These are phyloP conservation scores for Leptopilina drosophilae DNA, from an alignment of 2,888 invertebrate species.

Conservation along the genomic window DNA sequence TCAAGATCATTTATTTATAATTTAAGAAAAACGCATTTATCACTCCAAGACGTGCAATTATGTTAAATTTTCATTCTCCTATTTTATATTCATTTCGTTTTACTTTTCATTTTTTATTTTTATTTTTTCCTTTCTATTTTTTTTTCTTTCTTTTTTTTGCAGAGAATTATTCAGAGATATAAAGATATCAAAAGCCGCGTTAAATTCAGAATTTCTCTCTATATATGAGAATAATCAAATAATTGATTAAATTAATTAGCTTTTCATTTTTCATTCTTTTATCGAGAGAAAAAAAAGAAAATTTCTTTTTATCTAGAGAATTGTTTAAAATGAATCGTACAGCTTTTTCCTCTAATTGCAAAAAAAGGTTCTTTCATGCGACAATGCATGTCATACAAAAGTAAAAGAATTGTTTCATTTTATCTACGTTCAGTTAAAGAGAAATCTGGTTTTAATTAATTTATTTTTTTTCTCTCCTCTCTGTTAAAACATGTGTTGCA, in stretches of 20 bases:
- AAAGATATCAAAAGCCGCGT: no score
- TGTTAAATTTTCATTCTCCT: no score
- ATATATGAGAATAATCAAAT: no score
- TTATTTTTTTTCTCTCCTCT: no score
- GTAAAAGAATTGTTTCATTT: constrained; percentile 11
- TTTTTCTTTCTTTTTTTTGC: background rate
- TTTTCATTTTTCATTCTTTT: background rate
- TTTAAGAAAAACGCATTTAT: no score
- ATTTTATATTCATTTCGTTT: no score
- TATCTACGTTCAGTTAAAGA: background rate
- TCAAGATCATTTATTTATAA: constrained; percentile 40
- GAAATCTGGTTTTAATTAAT: no score
- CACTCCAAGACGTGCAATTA: no score
- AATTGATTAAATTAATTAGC: background rate
- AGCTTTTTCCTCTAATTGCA: background rate
- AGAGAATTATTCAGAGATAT: background rate
- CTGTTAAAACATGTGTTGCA: no score
- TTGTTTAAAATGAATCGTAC: background rate
- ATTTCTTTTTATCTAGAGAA: background rate
- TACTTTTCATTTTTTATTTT: no score
- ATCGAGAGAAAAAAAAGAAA: background rate
- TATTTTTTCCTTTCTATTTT: no score
- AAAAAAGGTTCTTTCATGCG: constrained; percentile 5
- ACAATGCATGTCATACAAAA: constrained; percentile 5
- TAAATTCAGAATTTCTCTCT: no score